phyloP scores from a whole-genome alignment of 2,797 vertebrate genomes.

The Heteromormyrus szaboi region DNA sequence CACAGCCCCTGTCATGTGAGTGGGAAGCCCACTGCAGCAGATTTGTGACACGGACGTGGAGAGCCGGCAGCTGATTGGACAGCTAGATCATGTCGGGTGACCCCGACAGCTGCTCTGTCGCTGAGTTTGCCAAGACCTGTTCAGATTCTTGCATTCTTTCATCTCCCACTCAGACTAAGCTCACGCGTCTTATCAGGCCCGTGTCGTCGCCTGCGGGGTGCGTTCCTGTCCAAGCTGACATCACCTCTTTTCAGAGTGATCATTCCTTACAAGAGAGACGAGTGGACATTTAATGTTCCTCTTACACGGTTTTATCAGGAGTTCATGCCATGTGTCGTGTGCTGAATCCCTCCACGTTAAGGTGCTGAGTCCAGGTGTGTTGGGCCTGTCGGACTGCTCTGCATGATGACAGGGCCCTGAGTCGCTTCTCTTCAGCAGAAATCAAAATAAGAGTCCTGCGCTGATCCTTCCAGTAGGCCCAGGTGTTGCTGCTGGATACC shows the following conservation, averaged over 20 bases:
- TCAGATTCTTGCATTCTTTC: neutral
- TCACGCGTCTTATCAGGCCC: neutral
- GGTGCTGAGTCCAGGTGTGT: neutral
- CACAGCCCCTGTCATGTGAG: neutral
- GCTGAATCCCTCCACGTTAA: neutral
- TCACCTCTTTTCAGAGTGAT: neutral
- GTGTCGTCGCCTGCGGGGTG: neutral
- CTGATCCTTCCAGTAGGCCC: neutral
- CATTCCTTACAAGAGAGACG: neutral
- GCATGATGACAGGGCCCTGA: neutral
- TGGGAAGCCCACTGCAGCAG: neutral
- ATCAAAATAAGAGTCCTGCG: neutral
- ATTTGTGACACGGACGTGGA: neutral
- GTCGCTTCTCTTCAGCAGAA: neutral
- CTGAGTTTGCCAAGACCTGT: neutral
- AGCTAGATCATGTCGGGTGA: neutral
- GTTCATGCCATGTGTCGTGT: neutral
- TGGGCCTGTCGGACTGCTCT: too few relatives aligned
- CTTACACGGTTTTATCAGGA: neutral
- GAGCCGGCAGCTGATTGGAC: neutral
- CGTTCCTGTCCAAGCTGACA: neutral
- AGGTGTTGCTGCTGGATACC: constrained; percentile 16
- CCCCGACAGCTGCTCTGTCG: neutral
- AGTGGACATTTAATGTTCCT: neutral
- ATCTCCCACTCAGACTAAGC: neutral